Percentiles rank a stretch among this genome's conserved stretches.
Evolutionary conservation across 2,888 invertebrate species (phyloP).

Genomic region (Lithophane socia): DNA sequence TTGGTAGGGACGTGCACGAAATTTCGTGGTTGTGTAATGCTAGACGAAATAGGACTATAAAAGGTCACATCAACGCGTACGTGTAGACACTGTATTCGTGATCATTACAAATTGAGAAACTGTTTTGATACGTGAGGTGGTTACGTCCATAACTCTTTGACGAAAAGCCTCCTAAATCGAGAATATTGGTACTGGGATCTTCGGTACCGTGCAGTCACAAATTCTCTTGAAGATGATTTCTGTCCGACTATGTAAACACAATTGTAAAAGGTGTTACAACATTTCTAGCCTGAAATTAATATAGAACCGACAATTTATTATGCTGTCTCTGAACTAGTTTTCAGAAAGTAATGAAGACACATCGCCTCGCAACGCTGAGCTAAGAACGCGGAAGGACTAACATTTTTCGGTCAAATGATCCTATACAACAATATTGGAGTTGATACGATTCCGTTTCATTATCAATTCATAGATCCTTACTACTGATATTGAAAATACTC

Average conservation of each 20-base stretch:
- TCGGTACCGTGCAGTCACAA: not conserved
- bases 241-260: not conserved
- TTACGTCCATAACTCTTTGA: slow-evolving; percentile 35
- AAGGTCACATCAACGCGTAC: slow-evolving; percentile 69
- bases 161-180: slow-evolving; percentile 1
- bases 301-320: slow-evolving; percentile 36
- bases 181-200: not conserved
- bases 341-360: slow-evolving; percentile 31
- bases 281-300: slow-evolving; percentile 4
- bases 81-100: slow-evolving; percentile 64
- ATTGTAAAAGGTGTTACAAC: not conserved
- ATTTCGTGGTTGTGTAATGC: slow-evolving; percentile 69
- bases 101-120: slow-evolving; percentile 70
- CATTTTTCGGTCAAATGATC: slow-evolving; percentile 14
- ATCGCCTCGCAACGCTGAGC: slow-evolving; percentile 9
- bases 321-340: slow-evolving; percentile 21
- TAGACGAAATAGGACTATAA: slow-evolving; percentile 71
- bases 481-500: slow-evolving; percentile 38
- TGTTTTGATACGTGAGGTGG: slow-evolving; percentile 64
- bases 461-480: slow-evolving; percentile 28
- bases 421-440: slow-evolving; percentile 6
- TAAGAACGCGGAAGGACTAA: slow-evolving; percentile 37
- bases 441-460: slow-evolving; percentile 10
- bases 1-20: slow-evolving; percentile 71
- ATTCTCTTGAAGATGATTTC: not conserved